Percentiles rank a stretch among this genome's conserved stretches.
Evolutionary conservation across 30 jellyfish, hydroid and myxozoan genomes (phyloP).

Genomic region (Aurelia aurita complex sp. Pacific): DNA sequence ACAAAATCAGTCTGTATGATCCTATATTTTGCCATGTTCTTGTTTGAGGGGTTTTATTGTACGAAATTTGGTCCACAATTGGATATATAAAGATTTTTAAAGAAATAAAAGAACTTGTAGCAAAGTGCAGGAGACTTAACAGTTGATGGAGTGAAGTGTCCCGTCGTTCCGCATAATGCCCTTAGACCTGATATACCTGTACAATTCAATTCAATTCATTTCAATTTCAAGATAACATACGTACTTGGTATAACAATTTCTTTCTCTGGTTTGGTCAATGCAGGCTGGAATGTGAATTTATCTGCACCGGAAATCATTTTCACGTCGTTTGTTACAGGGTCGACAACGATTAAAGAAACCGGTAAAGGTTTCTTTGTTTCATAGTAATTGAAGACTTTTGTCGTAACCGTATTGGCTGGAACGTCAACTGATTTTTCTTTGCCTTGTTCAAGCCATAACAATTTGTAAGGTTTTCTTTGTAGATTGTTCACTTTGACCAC

Average conservation of each 20-base stretch:
- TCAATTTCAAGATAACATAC: neutral
- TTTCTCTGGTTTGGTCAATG: slow-evolving; percentile 4
- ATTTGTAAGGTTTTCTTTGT: neutral
- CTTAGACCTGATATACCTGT: neutral
- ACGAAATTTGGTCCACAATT: no score
- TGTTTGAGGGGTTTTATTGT: no score
- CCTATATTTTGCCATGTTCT: no score
- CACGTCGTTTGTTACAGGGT: slow-evolving; percentile 14
- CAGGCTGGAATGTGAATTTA: slow-evolving; percentile 30
- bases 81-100: no score
- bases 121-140: no score
- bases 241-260: slow-evolving; percentile 30
- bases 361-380: slow-evolving; percentile 15
- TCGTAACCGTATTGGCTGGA: neutral
- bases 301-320: neutral
- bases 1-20: no score
- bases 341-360: neutral
- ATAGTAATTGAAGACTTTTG: neutral
- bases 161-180: neutral
- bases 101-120: no score
- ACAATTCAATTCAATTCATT: no score
- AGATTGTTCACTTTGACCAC: slow-evolving; percentile 14
- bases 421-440: neutral
- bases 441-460: slow-evolving; percentile 31
- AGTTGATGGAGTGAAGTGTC: no score